A percentile compares a stretch with the other conserved stretches of the same genome.
phyloP scores from a whole-genome alignment of 2,113 vertebrate genomes.

The Forbesichthys papilliferus region DNA sequence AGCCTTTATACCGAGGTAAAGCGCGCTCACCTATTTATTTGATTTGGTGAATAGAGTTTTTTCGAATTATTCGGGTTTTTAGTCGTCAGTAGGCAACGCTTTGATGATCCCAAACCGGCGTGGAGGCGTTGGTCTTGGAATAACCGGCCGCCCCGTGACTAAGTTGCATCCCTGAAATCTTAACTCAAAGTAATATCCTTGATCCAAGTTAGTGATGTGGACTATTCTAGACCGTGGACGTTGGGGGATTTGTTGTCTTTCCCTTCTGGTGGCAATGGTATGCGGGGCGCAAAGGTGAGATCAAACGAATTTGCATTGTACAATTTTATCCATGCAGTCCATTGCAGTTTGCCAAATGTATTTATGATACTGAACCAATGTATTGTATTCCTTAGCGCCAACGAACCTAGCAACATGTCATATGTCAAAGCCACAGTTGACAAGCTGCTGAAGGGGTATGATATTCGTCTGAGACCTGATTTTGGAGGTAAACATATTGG shows the following conservation, averaged over 20 bases:
- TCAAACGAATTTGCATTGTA: conserved; percentile 3
- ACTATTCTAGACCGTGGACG: conserved; percentile 68
- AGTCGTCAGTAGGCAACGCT: conserved; percentile 64
- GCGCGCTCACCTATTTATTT: conserved; percentile 23
- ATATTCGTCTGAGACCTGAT: conserved; percentile 87
- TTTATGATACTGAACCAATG: conserved; percentile 33
- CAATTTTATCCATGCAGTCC: conserved; percentile 3
- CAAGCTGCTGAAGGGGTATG: conserved; percentile 86
- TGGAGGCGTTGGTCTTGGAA: conserved; percentile 76
- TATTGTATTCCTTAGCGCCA: conserved; percentile 73
- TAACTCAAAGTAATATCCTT: conserved; percentile 47
- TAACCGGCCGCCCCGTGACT: conserved; percentile 72
- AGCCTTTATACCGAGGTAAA: conserved; percentile 34
- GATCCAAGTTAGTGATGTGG: conserved; percentile 79
- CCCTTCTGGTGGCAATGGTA: conserved; percentile 78
- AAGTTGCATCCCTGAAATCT: conserved; percentile 78
- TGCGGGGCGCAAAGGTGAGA: conserved; percentile 86
- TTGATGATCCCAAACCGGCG: conserved; percentile 69
- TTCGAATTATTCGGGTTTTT: conserved; percentile 43
- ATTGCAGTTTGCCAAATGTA: conserved; percentile 17
- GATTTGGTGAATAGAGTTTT: conserved; percentile 31
- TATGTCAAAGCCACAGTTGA: conserved; percentile 89
- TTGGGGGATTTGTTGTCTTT: conserved; percentile 71
- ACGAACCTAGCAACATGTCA: conserved; percentile 87
- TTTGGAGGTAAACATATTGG: conserved; percentile 83